Evolutionary conservation across 2,888 invertebrate genomes (phyloP).

Genomic region (Hermodice carunculata): DNA sequence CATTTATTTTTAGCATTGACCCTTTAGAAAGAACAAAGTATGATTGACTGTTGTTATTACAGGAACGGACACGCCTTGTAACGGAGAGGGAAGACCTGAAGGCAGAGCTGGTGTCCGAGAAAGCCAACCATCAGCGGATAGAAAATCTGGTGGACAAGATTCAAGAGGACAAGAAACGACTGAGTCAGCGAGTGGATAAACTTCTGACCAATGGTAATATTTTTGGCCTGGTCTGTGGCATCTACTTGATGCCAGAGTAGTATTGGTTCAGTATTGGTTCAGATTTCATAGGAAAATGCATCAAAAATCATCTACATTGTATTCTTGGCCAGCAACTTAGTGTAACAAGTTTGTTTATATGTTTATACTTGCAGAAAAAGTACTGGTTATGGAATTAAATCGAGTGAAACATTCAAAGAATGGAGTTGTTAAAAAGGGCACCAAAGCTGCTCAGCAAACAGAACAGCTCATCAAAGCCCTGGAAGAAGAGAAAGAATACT

Average conservation of each 20-base stretch:
- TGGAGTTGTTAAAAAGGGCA: constrained; percentile 49
- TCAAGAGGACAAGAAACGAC: constrained; percentile 65
- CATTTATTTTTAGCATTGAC: too few species aligned
- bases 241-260: background rate
- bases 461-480: constrained; percentile 64
- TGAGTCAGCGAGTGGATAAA: constrained; percentile 64
- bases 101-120: constrained; percentile 48
- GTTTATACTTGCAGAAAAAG: constrained; percentile 60
- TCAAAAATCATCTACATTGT: background rate
- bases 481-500: constrained; percentile 69
- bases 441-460: constrained; percentile 57
- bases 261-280: background rate
- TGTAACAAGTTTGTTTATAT: background rate
- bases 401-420: constrained; percentile 61
- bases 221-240: background rate
- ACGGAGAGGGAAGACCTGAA: constrained; percentile 52
- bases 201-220: constrained; percentile 64
- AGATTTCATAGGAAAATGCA: background rate
- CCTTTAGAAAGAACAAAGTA: too few species aligned
- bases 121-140: constrained; percentile 52
- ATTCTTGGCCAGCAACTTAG: background rate
- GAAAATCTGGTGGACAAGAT: constrained; percentile 63
- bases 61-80: constrained; percentile 52
- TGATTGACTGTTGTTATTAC: background rate
- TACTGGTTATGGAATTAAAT: constrained; percentile 69